phyloP scores from a whole-genome alignment of 2,113 vertebrate species.

The Cnemophilus loriae region DNA sequence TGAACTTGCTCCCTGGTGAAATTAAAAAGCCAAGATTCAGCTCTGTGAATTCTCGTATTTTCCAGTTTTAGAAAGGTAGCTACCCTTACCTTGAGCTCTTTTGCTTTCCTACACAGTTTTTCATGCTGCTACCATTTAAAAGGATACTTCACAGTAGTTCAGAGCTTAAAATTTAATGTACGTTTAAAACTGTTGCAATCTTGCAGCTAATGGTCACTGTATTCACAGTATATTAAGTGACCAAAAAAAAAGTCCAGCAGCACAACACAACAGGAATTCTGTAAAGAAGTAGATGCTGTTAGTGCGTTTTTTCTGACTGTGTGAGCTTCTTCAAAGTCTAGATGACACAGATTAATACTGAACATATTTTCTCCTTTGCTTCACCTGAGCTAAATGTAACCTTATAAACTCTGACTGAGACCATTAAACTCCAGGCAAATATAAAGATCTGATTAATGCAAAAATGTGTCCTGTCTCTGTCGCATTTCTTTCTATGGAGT shows the following conservation, averaged over 20 bases:
- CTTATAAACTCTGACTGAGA: not conserved
- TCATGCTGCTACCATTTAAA: not conserved
- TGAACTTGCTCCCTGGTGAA: constrained; percentile 38
- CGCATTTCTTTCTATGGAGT: not conserved
- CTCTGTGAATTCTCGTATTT: not conserved
- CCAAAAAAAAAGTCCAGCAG: not conserved
- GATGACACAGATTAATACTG: not conserved
- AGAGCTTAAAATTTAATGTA: not conserved
- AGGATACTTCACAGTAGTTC: not conserved
- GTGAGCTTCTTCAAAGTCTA: not conserved
- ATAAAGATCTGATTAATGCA: not conserved
- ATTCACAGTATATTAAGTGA: not conserved
- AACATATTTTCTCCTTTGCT: not conserved
- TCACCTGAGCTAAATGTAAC: not conserved
- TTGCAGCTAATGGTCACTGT: not conserved
- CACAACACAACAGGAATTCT: not conserved
- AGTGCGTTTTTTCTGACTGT: not conserved
- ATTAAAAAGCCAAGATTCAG: not conserved
- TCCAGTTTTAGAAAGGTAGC: not conserved
- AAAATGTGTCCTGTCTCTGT: not conserved
- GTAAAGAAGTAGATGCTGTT: not conserved
- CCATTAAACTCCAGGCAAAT: not conserved
- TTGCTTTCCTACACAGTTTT: not conserved
- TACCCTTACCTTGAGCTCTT: not conserved
- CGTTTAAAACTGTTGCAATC: not conserved